Evolutionary conservation across 2,797 vertebrate genomes (phyloP).

Genomic region (Phyllotis vaccarum): DNA sequence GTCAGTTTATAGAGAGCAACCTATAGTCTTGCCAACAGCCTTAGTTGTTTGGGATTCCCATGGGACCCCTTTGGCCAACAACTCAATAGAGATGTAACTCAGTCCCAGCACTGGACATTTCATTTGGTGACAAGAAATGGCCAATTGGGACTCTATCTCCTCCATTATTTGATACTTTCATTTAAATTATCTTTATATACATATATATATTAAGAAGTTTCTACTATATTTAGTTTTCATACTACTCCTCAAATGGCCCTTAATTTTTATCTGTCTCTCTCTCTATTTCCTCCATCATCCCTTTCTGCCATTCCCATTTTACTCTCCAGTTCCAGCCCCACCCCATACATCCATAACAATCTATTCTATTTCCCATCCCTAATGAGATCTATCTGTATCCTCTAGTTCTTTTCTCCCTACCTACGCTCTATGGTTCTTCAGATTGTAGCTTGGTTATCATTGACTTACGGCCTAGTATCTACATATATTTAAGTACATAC

Average conservation of each 20-base stretch:
- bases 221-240: not conserved
- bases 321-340: not conserved
- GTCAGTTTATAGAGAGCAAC: too few relatives aligned
- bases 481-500: not conserved
- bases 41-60: too few relatives aligned
- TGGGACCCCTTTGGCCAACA: too few relatives aligned
- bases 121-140: too few relatives aligned
- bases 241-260: not conserved
- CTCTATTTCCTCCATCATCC: not conserved
- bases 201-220: not conserved
- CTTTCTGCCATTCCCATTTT: not conserved
- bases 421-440: not conserved
- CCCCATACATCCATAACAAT: not conserved
- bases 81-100: too few relatives aligned
- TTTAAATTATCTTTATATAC: not conserved
- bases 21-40: too few relatives aligned
- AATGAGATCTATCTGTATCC: not conserved
- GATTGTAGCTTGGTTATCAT: not conserved
- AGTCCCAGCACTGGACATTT: too few relatives aligned
- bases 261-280: not conserved
- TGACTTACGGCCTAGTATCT: not conserved
- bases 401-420: not conserved
- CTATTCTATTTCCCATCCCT: not conserved
- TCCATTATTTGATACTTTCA: too few relatives aligned
- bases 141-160: too few relatives aligned